Evolutionary conservation across 2,888 invertebrate genomes (phyloP).

Genomic region (Oeneis ivallda): DNA sequence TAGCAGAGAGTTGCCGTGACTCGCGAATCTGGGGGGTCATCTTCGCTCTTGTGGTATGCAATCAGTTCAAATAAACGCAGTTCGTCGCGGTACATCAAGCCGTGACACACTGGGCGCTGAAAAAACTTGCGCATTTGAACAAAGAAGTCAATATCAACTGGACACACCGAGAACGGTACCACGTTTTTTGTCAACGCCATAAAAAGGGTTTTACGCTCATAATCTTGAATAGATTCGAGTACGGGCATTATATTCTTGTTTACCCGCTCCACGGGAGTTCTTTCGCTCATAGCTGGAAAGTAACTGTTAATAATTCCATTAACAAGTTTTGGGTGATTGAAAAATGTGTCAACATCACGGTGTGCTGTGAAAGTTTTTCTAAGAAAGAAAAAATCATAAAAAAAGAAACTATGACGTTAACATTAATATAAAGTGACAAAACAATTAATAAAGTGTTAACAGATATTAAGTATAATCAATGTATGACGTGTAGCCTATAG

Average conservation of each 20-base stretch:
- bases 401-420: no score
- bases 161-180: constrained; percentile 23
- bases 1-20: no score
- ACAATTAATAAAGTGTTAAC: no score
- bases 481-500: no score
- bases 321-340: constrained; percentile 6
- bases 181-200: constrained; percentile 19
- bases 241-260: constrained; percentile 22
- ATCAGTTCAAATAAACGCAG: background rate
- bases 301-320: constrained; percentile 16
- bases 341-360: constrained; percentile 10
- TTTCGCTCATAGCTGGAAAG: constrained; percentile 10
- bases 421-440: no score
- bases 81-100: constrained; percentile 42
- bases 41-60: background rate
- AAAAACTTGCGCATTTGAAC: constrained; percentile 45
- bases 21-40: no score
- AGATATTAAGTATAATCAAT: no score
- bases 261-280: constrained; percentile 8
- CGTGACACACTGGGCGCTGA: constrained; percentile 41
- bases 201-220: constrained; percentile 23
- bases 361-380: constrained; percentile 1
- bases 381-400: background rate
- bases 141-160: constrained; percentile 36
- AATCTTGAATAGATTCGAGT: constrained; percentile 21